Base-by-base conservation (phyloP, 1,140 invertebrate species). In the Tribolium castaneum region DNA sequence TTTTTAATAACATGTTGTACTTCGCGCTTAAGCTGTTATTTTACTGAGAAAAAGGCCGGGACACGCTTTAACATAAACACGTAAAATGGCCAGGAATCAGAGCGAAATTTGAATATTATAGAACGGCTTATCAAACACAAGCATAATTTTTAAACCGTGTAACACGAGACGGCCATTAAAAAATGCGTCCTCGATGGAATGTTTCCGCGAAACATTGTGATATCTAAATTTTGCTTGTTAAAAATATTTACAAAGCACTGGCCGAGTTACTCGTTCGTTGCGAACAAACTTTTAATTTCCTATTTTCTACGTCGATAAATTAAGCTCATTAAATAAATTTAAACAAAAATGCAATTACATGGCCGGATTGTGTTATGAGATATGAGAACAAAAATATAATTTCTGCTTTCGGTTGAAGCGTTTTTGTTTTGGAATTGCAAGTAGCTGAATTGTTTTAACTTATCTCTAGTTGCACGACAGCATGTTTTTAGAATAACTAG, bases 221-320 rank as follows among this genome's bases (percentile, higher is more conserved):
- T 30, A 30, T 59, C 16, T 22, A 59, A 59, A 16, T 59, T 59
- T 59, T 9, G 54, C 54, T 59, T 25, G 19, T 59, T 59, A 59
- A 14, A 25, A 59, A 59, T 59, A 59, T 30, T 59, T 9, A 25
- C 16, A 25, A 59, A 59, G 54, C 5, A 14, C 52, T 6, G 52
- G 4, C 19, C 3, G 19, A 30, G 13, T 59, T 59, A 39, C 25
- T 19, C 16, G 19, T 59, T 25, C 54, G 54, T 59, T 59, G 5
- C 9, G 13, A 56, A 19, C 52, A 59, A 59, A 59, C 54, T 59
- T 59, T 59, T 59, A 59, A 59, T 59, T 59, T 30, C 19, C 13
- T 59, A 59, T 59, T 59, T 30, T 59, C 10, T 16, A 59, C 54
- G 19, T 6, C 54, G 10, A 25, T 59, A 59, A 59, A 59, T 59